Evolutionary conservation across 1,140 invertebrate species (phyloP).

Genomic region (Drosophila pseudoananassae): DNA sequence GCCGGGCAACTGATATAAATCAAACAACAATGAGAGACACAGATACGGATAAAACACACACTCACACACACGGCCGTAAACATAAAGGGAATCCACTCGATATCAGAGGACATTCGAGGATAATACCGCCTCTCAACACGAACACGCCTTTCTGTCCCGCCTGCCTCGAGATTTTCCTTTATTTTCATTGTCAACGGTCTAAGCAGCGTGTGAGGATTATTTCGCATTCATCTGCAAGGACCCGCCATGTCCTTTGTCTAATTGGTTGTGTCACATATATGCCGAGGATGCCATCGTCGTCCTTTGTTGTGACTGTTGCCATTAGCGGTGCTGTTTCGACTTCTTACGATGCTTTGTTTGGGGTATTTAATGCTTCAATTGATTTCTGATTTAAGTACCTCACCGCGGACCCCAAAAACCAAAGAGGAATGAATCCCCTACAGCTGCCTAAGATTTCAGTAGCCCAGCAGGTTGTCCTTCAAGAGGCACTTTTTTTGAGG

Average conservation of each 20-base stretch:
- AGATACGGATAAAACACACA: slow-evolving; percentile 28
- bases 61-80: not conserved
- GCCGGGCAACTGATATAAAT: slow-evolving; percentile 64
- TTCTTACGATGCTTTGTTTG: slow-evolving; percentile 56
- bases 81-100: slow-evolving; percentile 27
- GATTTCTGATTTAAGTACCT: slow-evolving; percentile 70
- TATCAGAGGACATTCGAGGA: slow-evolving; percentile 57
- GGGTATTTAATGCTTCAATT: slow-evolving; percentile 81
- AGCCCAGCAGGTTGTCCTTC: slow-evolving; percentile 68
- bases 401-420: slow-evolving; percentile 21
- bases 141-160: slow-evolving; percentile 43
- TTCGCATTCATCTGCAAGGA: slow-evolving; percentile 58
- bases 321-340: slow-evolving; percentile 51
- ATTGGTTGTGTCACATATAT: slow-evolving; percentile 74
- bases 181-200: slow-evolving; percentile 66
- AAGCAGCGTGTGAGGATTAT: slow-evolving; percentile 79
- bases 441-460: slow-evolving; percentile 36
- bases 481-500: slow-evolving; percentile 13
- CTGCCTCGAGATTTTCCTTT: slow-evolving; percentile 25
- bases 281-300: slow-evolving; percentile 12
- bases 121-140: slow-evolving; percentile 62
- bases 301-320: slow-evolving; percentile 56
- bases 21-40: slow-evolving; percentile 67
- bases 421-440: not conserved
- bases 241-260: slow-evolving; percentile 69